Percentiles rank a stretch among this genome's conserved stretches.
phyloP scores from a whole-genome alignment of 2,888 invertebrate genomes.

The Pollenia labialis region DNA sequence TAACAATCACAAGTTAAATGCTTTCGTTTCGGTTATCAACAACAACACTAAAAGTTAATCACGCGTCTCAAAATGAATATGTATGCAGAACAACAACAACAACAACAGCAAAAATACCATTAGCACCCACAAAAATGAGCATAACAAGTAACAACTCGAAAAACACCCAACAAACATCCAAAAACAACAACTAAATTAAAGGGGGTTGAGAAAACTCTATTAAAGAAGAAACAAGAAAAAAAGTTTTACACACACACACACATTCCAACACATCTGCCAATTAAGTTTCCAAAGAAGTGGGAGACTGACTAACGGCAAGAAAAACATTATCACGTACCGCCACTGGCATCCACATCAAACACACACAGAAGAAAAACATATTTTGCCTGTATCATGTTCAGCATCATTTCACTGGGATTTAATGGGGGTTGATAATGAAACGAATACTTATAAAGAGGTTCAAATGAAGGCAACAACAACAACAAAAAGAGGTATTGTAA shows the following conservation, averaged over 20 bases:
- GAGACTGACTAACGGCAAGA: background rate
- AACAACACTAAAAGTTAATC: constrained; percentile 75
- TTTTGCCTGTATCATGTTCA: constrained; percentile 50
- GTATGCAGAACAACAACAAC: background rate
- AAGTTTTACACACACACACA: background rate
- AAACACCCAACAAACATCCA: constrained; percentile 7
- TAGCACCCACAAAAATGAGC: constrained; percentile 68
- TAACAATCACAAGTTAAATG: constrained; percentile 70
- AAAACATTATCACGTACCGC: constrained; percentile 7
- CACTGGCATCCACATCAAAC: constrained; percentile 1
- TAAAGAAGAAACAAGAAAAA: background rate
- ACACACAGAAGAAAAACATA: constrained; percentile 46
- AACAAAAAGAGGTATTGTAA: constrained; percentile 28
- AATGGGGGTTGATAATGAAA: constrained; percentile 48
- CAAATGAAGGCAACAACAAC: background rate
- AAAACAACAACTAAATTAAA: constrained; percentile 18
- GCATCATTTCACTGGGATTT: constrained; percentile 35
- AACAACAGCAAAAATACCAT: constrained; percentile 59
- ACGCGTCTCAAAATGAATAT: constrained; percentile 71
- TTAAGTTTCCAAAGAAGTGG: constrained; percentile 48
- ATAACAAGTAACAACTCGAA: constrained; percentile 51
- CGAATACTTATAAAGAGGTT: constrained; percentile 2
- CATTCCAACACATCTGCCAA: constrained; percentile 31
- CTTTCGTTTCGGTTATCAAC: constrained; percentile 75
- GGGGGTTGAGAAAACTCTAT: constrained; percentile 30